phyloP scores from a whole-genome alignment of 1,140 invertebrate species.

The Homarus americanus region DNA sequence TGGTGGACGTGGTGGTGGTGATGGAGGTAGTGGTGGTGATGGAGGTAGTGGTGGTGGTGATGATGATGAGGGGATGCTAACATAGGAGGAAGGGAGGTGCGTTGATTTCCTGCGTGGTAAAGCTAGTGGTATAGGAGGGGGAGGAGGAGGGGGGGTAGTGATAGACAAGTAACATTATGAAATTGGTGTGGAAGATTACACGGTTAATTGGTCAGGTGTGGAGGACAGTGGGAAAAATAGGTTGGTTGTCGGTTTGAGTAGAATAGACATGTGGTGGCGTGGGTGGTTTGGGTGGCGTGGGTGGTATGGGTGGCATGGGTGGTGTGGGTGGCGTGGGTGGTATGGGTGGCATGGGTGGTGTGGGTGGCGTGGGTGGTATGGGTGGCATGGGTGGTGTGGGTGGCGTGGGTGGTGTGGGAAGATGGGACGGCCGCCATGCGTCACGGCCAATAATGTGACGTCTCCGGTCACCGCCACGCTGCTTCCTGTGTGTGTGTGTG shows the following conservation, averaged over 20 bases:
- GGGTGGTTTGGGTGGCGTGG: no score
- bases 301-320: neutral
- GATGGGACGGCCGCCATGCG: constrained; percentile 12
- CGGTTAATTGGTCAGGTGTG: no score
- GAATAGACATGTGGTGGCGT: neutral
- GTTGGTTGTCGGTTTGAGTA: no score
- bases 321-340: neutral
- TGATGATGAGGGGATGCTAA: no score
- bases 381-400: no score
- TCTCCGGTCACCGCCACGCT: constrained; percentile 9
- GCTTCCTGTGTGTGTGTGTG: neutral
- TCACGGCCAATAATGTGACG: constrained; percentile 38
- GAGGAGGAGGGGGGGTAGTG: neutral
- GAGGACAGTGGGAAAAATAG: neutral
- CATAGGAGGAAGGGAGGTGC: no score
- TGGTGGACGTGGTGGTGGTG: neutral
- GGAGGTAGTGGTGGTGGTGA: no score
- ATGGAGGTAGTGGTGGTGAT: neutral
- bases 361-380: no score
- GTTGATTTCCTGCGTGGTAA: no score
- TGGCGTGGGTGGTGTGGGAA: no score
- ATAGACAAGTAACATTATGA: neutral
- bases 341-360: neutral
- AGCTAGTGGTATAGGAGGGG: neutral
- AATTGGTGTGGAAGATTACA: neutral